A percentile compares a stretch with the other conserved stretches of the same genome.
These are phyloP conservation scores for Sycobia sp. DNA, from an alignment of 1,140 invertebrate species.

Conservation along the genomic window DNA sequence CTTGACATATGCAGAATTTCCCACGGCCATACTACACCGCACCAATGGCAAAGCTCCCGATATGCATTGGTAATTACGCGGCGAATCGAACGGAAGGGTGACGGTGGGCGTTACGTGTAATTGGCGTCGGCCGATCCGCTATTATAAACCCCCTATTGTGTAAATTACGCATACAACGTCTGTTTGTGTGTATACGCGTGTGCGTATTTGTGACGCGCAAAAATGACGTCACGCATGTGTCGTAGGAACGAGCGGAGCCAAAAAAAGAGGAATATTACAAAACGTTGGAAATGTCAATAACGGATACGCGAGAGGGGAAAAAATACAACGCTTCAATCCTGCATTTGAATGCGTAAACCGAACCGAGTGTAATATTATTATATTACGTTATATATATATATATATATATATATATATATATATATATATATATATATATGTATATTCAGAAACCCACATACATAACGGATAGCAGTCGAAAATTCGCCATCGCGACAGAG, in stretches of 20 bases:
- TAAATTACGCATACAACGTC: too few relatives aligned
- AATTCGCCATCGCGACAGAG: too few relatives aligned
- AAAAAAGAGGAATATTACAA: neutral
- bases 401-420: too few relatives aligned
- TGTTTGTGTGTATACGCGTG: too few relatives aligned
- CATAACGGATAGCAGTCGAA: too few relatives aligned
- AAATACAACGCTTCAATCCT: too few relatives aligned
- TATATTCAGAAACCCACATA: too few relatives aligned
- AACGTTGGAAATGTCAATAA: neutral
- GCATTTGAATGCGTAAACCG: too few relatives aligned
- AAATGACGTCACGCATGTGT: neutral
- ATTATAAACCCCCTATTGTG: constrained; percentile 19
- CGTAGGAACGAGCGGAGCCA: neutral
- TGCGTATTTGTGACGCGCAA: neutral
- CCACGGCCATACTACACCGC: neutral
- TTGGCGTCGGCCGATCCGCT: neutral
- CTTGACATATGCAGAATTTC: neutral
- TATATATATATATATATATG: too few relatives aligned
- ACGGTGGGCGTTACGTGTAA: constrained; percentile 26
- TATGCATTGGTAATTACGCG: constrained; percentile 32
- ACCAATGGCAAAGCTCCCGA: neutral
- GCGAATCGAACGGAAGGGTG: constrained; percentile 21
- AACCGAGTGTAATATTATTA: too few relatives aligned
- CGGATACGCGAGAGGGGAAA: neutral
- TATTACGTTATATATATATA: too few relatives aligned